Base-by-base conservation (phyloP, 2,888 invertebrate genomes). In the Cheilosia pagana region DNA sequence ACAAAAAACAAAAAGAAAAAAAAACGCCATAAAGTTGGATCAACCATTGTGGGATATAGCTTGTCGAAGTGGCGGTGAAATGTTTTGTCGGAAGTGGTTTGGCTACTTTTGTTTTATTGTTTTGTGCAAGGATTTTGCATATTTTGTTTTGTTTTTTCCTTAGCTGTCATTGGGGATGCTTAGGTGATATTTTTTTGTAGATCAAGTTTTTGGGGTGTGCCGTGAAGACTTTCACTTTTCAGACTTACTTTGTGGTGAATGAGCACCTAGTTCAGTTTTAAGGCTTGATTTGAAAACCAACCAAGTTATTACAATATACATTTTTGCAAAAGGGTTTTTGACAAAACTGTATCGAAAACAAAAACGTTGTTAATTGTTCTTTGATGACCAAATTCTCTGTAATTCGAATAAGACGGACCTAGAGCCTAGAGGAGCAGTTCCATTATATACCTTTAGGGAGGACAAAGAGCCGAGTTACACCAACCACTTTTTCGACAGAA, bases 81-180 rank as follows among this genome's bases (percentile, higher is more conserved):
- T 16, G 53, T 39, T 41, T 67, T 50, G 6, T 48, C 28, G 48
- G 39, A 60, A 53, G 41, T 63, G 35, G 45, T 39, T 31, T 45
- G 41, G 43, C 55, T 57, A 45, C 28, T 82, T 45, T 25, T 35
- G 62, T 62, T 79, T 70, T 72, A 77, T 74, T 78, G 72, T 68
- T 77, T 71, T 82, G 67, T 77, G 50, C 23, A 78, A 31, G 28
- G 31, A 59, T 76, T 76, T 7, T 83, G 67, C 55, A 78, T 72
- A 21, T 65, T 57, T 28, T 35, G n/a, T 19, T 23, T 16, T 43
- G 31, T 50, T 63, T 52, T 12, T 41, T 6, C 21, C n/a, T 48
- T 35, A 16, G 5, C 19, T 57, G 35, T 23, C 19, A 62, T 55
- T 74, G 72, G 60, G 72, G 72, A 77, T 62, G 45, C 72, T 78